Base-by-base conservation (phyloP, 1,140 invertebrate species). In the Drosophila sturtevanti region DNA sequence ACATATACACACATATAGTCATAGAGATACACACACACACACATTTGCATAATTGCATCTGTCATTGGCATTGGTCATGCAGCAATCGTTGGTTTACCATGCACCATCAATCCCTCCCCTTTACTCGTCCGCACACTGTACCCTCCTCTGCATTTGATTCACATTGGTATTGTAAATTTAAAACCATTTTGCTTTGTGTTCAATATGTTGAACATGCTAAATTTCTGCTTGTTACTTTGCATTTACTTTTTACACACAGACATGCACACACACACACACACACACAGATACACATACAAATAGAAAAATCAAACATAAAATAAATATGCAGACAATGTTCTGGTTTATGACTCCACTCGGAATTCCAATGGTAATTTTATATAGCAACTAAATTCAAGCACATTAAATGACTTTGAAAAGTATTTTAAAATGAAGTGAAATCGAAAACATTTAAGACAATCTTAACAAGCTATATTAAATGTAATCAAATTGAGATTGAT, bases 121-220 rank as follows among this genome's bases (percentile, higher is more conserved):
- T 21, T 11, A 31, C 1, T 16, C 14, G n/a, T n/a, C n/a, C n/a
- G n/a, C n/a, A n/a, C 37, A 35, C 1, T 11, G 10, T 14, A n/a
- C 22, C 16, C 21, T 22, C 6, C 9, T 2, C 18, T 4, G 11
- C 31, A 12, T 10, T 37, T 10, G 34, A 24, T 60, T 9, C 21
- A 16, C 21, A n/a, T 37, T 14, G 35, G 18, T 65, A 38, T 41
- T 76, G 77, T 82, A 84, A 78, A 84, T 84, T 63, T 67, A 44
- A 73, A 56, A 85, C 55, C 81, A 70, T 84, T 84, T 84, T 85
- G 80, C 81, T 85, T 80, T 84, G 81, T 84, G 81, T 85, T 80
- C 81, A 84, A 85, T 84, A 80, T 85, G 81, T 77, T 85, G 55
- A 84, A 85, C 81, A 77, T 77, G 66, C 81, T 65, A 65, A 66